These are phyloP conservation scores for Oryzias javanicus DNA, from an alignment of 2,113 vertebrate species.

Conservation along the genomic window DNA sequence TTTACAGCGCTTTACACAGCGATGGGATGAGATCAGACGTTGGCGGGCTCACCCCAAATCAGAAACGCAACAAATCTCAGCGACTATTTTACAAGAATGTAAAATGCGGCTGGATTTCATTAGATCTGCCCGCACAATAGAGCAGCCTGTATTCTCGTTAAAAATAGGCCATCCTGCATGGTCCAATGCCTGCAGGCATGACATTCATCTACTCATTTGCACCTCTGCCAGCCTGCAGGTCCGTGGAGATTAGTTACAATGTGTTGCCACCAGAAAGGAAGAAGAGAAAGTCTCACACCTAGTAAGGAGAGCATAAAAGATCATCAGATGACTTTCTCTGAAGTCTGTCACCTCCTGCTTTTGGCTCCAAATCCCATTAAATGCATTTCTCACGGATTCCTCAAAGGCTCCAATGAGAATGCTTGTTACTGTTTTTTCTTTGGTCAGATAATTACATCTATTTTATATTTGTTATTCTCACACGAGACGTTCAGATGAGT, in stretches of 20 bases:
- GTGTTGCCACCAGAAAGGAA: conserved; percentile 14
- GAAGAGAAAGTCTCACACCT: conserved; percentile 48
- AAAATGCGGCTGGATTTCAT: conserved; percentile 25
- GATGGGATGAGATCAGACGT: neutral
- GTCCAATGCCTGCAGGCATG: conserved; percentile 40
- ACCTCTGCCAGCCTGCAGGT: conserved; percentile 45
- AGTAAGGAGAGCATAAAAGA: conserved; percentile 25
- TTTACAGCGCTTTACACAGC: neutral
- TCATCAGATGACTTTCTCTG: conserved; percentile 36
- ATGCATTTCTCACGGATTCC: conserved; percentile 1
- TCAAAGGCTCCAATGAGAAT: conserved; percentile 13
- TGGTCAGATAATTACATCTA: conserved; percentile 51
- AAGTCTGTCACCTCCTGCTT: conserved; percentile 39
- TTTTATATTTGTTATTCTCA: conserved; percentile 33
- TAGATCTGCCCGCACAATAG: conserved; percentile 22
- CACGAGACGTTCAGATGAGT: conserved; percentile 13
- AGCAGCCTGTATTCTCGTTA: conserved; percentile 29
- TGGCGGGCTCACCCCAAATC: conserved; percentile 3
- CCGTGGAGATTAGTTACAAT: conserved; percentile 37
- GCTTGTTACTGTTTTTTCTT: conserved; percentile 23
- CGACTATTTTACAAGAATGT: conserved; percentile 24
- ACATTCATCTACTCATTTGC: conserved; percentile 60
- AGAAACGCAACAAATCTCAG: neutral
- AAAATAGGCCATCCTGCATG: conserved; percentile 36
- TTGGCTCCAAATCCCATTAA: conserved; percentile 24